phyloP scores from a whole-genome alignment of 2,888 invertebrate genomes.

The Ophion ventricosus region DNA sequence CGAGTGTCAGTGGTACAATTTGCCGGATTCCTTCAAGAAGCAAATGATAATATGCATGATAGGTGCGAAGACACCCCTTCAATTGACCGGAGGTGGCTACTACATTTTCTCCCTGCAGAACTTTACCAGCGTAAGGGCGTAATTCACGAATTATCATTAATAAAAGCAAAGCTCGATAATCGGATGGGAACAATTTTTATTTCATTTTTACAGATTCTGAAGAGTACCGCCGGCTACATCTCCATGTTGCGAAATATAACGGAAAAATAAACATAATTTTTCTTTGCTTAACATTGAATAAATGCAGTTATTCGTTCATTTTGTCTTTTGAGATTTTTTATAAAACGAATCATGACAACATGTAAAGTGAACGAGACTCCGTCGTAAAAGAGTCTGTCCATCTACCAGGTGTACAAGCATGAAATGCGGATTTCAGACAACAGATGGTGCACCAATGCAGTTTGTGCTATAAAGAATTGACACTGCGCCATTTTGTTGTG shows the following conservation, averaged over 20 bases:
- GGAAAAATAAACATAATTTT: background rate
- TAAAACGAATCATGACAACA: no score
- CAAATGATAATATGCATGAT: constrained; percentile 61
- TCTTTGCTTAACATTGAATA: background rate
- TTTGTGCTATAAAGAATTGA: no score
- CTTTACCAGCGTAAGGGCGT: constrained; percentile 49
- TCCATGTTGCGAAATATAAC: background rate
- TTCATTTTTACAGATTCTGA: background rate
- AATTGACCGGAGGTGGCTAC: constrained; percentile 57
- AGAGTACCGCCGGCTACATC: background rate
- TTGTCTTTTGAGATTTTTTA: no score
- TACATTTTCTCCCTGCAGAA: constrained; percentile 54
- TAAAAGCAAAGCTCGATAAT: background rate
- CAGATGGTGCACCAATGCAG: no score
- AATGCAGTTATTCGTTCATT: no score
- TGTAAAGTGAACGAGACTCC: no score
- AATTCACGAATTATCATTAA: background rate
- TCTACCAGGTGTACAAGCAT: no score
- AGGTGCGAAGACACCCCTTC: constrained; percentile 54
- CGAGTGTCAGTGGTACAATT: constrained; percentile 54
- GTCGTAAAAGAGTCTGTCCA: no score
- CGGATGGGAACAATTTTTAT: background rate
- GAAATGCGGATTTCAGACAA: no score
- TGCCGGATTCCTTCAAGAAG: constrained; percentile 50
- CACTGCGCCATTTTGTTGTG: no score